phyloP scores from a whole-genome alignment of 2,888 invertebrate species.

The Dichetophora obliterata region DNA sequence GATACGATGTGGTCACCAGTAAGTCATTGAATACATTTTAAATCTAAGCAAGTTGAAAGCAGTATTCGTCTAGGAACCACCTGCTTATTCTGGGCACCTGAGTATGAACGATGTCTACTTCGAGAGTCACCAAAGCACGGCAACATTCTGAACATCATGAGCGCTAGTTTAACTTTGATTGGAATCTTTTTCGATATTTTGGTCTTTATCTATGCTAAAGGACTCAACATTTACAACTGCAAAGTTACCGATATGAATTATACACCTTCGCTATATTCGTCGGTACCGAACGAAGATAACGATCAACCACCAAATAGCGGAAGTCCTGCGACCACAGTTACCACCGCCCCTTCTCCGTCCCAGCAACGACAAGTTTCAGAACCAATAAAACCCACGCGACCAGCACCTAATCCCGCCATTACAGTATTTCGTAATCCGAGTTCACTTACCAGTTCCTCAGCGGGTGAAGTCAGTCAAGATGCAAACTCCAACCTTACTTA shows the following conservation, averaged over 20 bases:
- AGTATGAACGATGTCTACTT: slow-evolving; percentile 69
- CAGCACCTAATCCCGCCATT: slow-evolving; percentile 43
- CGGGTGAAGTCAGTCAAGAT: slow-evolving; percentile 54
- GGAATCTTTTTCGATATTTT: slow-evolving; percentile 70
- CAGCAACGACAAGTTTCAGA: slow-evolving; percentile 41
- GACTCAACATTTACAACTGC: slow-evolving; percentile 65
- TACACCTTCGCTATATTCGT: slow-evolving; percentile 62
- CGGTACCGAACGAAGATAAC: slow-evolving; percentile 59
- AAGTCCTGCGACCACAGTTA: slow-evolving; percentile 56
- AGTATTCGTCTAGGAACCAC: slow-evolving; percentile 61
- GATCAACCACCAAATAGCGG: slow-evolving; percentile 44
- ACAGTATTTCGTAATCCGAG: slow-evolving; percentile 63
- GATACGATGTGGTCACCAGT: slow-evolving; percentile 75
- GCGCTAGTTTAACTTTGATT: slow-evolving; percentile 68
- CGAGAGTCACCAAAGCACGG: slow-evolving; percentile 71
- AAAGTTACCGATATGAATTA: slow-evolving; percentile 68
- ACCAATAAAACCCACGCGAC: slow-evolving; percentile 34
- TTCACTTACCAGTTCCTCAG: slow-evolving; percentile 61
- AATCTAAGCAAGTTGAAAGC: too few relatives aligned
- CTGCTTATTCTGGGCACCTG: slow-evolving; percentile 71
- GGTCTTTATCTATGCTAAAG: slow-evolving; percentile 69
- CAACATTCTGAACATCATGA: slow-evolving; percentile 70
- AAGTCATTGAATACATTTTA: slow-evolving; percentile 48
- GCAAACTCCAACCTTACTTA: slow-evolving; percentile 58
- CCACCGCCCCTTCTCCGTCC: slow-evolving; percentile 51